Evolutionary conservation across 2,888 invertebrate genomes (phyloP), one percentile per base, ranked within the genome.

Genomic region (Julus scanicus): DNA sequence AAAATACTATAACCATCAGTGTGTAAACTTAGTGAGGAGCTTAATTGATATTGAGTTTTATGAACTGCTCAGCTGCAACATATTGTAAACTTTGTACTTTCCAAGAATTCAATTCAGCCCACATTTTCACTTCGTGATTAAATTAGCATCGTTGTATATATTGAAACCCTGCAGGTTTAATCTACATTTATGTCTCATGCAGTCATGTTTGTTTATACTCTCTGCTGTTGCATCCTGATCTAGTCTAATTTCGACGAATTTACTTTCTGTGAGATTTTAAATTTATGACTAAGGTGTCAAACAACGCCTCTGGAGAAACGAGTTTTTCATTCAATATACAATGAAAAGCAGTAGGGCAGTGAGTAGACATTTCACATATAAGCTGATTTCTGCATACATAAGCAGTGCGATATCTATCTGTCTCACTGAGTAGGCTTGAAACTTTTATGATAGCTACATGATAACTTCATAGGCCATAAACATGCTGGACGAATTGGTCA

Each of bases 231-330:
- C 44, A 80, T 80, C 37, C 80, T 80, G 80, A 37, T 37, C 20
- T 15, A 80, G 80, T 80, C 37, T 13, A 37, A 80, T 80, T 80
- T 80, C 37, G 2, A 37, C 13, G 80, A 80, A 80, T 80, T 80
- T 80, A 29, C 80, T 37, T 80, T 80, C 80, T 39, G 80, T 9
- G 15, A 39, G 37, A 80, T 80, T 80, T 29, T 37, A 80, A 80
- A 80, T 80, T 80, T 80, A 80, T 37, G 80, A 80, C 37, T 0
- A 39, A 80, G 37, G 29, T 37, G 80, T 29, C 80, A 80, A 80
- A 80, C 29, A 80, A 80, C 80, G 80, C 80, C 80, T 80, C 80
- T 80, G 80, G 80, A 80, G 80, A 80, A 39, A 80, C 80, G 13
- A 80, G 80, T 80, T 80, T 80, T 80, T 80, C 13, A 15, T 1